A percentile compares a stretch with the other conserved stretches of the same genome.
These are phyloP conservation scores for Neodiprion fabricii DNA, from an alignment of 1,140 invertebrate genomes.

Conservation along the genomic window DNA sequence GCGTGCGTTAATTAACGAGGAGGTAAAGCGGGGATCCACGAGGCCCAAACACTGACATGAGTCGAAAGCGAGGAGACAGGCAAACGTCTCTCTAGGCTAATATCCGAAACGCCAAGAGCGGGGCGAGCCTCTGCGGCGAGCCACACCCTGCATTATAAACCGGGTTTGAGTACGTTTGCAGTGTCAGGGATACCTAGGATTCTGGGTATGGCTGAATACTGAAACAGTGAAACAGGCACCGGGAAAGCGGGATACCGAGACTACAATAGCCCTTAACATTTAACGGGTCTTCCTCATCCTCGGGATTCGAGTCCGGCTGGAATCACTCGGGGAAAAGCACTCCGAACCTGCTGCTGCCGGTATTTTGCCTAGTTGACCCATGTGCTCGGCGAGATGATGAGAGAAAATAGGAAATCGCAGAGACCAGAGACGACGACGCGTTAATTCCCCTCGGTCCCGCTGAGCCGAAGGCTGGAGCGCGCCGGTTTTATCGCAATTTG, in stretches of 20 bases:
- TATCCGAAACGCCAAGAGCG: background rate
- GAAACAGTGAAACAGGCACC: background rate
- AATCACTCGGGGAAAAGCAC: slow-evolving; percentile 19
- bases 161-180: slow-evolving; percentile 4
- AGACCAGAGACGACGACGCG: background rate
- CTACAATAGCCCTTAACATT: slow-evolving; percentile 2
- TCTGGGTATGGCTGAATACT: background rate
- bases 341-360: background rate
- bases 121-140: background rate
- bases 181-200: background rate
- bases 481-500: background rate
- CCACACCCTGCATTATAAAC: slow-evolving; percentile 1
- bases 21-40: background rate
- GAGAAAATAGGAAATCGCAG: background rate
- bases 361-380: slow-evolving; percentile 7
- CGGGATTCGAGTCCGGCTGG: background rate
- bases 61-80: background rate
- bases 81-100: background rate
- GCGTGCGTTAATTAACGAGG: background rate
- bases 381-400: background rate
- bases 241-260: background rate
- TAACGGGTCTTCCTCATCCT: background rate
- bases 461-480: background rate
- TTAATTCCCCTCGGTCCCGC: background rate
- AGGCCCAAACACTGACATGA: background rate